A percentile compares a stretch with the other conserved stretches of the same genome.
Evolutionary conservation across 1,140 invertebrate genomes (phyloP).

Genomic region (Akabosia matsudoensis): DNA sequence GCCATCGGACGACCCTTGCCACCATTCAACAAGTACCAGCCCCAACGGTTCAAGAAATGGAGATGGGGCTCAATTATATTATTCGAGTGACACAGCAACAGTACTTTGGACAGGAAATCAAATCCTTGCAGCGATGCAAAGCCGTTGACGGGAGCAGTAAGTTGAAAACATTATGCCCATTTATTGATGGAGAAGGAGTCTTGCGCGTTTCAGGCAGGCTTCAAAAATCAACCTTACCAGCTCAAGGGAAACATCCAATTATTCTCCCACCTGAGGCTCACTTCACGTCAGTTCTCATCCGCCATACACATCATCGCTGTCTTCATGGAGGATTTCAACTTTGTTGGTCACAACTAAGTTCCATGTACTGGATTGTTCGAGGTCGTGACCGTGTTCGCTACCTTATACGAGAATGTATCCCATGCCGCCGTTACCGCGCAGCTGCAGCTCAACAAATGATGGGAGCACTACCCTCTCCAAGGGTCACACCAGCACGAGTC

Average conservation of each 20-base stretch:
- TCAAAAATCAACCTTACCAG: slow-evolving; percentile 41
- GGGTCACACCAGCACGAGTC: not conserved
- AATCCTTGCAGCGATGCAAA: not conserved
- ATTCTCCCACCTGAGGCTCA: slow-evolving; percentile 44
- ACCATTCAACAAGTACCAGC: no score
- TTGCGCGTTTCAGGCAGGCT: slow-evolving; percentile 52
- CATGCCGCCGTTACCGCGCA: not conserved
- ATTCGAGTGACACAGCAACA: not conserved
- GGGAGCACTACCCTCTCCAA: not conserved
- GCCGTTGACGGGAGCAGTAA: not conserved
- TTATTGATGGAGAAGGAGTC: slow-evolving; percentile 50
- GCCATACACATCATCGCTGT: not conserved
- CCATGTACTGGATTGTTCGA: not conserved
- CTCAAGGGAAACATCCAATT: slow-evolving; percentile 48
- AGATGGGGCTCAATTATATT: not conserved
- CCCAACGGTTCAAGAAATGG: not conserved
- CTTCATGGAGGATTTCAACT: not conserved
- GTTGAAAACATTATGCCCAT: slow-evolving; percentile 47
- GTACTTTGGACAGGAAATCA: not conserved
- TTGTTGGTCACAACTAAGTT: not conserved
- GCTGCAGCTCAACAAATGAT: not conserved
- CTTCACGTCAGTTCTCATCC: no score
- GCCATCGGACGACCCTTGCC: not conserved
- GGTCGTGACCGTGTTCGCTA: not conserved
- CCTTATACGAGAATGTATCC: not conserved